Evolutionary conservation across 2,888 invertebrate species (phyloP).

Genomic region (Pheosia tremula): DNA sequence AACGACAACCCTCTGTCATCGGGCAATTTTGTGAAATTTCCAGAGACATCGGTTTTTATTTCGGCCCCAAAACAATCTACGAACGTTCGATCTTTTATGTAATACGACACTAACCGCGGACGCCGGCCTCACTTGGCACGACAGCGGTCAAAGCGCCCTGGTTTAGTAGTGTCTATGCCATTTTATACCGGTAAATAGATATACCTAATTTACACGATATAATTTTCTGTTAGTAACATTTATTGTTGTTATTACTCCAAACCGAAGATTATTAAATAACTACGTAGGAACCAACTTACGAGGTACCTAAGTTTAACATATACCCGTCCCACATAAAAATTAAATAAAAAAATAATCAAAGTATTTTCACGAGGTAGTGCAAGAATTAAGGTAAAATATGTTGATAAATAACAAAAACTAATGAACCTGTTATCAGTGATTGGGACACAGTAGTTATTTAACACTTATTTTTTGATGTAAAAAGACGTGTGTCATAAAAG

Average conservation of each 20-base stretch:
- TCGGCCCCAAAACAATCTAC: constrained; percentile 71
- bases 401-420: not conserved
- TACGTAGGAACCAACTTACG: too few species aligned
- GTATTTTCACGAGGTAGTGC: not conserved
- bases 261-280: too few species aligned
- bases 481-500: constrained; percentile 79
- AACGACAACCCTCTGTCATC: constrained; percentile 55
- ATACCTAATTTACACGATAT: not conserved
- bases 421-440: constrained; percentile 53
- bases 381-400: not conserved
- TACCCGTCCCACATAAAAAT: too few species aligned
- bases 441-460: constrained; percentile 74
- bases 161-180: constrained; percentile 51
- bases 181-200: constrained; percentile 31
- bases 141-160: constrained; percentile 58
- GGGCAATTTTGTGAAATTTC: constrained; percentile 74
- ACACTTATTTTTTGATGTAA: constrained; percentile 69
- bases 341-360: too few species aligned
- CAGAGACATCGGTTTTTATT: constrained; percentile 75
- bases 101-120: constrained; percentile 70
- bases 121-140: constrained; percentile 49
- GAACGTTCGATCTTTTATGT: constrained; percentile 73
- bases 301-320: too few species aligned
- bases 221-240: too few species aligned
- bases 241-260: too few species aligned